These are phyloP conservation scores for Liasis olivaceus DNA, from an alignment of 2,797 vertebrate species.

Conservation along the genomic window DNA sequence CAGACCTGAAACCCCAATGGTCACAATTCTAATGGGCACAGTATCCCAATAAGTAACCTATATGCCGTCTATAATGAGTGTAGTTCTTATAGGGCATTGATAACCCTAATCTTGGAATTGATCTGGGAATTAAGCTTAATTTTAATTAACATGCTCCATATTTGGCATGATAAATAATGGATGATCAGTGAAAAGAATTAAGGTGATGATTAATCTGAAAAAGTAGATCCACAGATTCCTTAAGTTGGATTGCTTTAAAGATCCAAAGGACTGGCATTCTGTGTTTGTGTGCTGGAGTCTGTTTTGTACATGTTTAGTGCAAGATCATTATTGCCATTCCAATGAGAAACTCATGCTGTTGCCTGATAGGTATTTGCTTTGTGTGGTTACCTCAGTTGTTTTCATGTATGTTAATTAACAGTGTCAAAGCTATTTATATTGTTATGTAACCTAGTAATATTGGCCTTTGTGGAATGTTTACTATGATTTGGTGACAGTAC, in stretches of 20 bases:
- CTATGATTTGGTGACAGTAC: conserved; percentile 30
- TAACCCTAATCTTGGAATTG: conserved; percentile 33
- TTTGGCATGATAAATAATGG: conserved; percentile 20
- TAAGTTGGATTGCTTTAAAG: conserved; percentile 28
- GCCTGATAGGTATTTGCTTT: conserved; percentile 45
- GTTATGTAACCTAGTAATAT: conserved; percentile 63
- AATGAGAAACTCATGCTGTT: conserved; percentile 33
- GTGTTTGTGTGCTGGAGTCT: not conserved
- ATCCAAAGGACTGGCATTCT: conserved; percentile 40
- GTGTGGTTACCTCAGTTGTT: conserved; percentile 54
- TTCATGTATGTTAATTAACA: conserved; percentile 66
- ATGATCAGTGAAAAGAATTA: conserved; percentile 18
- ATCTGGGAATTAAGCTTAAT: conserved; percentile 38
- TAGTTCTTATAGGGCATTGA: not conserved
- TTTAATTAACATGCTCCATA: conserved; percentile 17
- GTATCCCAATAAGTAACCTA: not conserved
- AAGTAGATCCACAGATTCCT: not conserved
- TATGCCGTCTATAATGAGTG: not conserved
- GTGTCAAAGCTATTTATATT: conserved; percentile 64
- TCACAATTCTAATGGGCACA: not conserved
- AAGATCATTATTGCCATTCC: conserved; percentile 48
- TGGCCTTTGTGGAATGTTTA: conserved; percentile 59
- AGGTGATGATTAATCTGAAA: not conserved
- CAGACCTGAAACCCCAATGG: not conserved
- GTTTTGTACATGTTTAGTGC: conserved; percentile 40